Conservation (phyloP, 2,113 vertebrate genomes). For the Vidua chalybeata region DNA sequence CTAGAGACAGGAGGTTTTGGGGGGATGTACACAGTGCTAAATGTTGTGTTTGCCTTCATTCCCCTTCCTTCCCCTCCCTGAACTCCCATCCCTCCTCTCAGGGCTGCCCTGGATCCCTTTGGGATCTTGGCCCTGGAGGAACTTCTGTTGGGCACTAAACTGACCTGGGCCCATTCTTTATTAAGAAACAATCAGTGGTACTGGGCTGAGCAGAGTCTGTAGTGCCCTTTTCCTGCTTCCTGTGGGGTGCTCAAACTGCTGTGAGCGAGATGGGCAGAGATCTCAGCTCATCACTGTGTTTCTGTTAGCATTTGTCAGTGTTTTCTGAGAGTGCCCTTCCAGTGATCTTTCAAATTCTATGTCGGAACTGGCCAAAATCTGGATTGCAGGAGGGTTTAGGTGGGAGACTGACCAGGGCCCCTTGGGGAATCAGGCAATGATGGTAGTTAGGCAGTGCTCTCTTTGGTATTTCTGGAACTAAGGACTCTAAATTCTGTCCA, state of each 20-base stretch:
- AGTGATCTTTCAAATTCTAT: not conserved
- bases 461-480: not conserved
- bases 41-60: not conserved
- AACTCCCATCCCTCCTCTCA: not conserved
- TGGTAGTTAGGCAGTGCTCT: not conserved
- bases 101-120: not conserved
- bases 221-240: not conserved
- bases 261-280: not conserved
- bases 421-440: fast-evolving
- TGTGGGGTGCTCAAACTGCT: not conserved
- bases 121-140: not conserved
- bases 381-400: not conserved
- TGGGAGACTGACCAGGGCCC: not conserved
- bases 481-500: not conserved
- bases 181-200: not conserved
- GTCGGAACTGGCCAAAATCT: not conserved
- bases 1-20: not conserved
- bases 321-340: not conserved
- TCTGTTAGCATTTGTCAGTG: not conserved
- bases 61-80: not conserved
- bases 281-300: not conserved
- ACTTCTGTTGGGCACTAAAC: not conserved
- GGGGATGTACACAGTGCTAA: not conserved
- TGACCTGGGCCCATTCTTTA: not conserved
- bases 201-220: not conserved